Base-by-base conservation (phyloP, 2,888 invertebrate genomes). In the Eretmocerus hayati region DNA sequence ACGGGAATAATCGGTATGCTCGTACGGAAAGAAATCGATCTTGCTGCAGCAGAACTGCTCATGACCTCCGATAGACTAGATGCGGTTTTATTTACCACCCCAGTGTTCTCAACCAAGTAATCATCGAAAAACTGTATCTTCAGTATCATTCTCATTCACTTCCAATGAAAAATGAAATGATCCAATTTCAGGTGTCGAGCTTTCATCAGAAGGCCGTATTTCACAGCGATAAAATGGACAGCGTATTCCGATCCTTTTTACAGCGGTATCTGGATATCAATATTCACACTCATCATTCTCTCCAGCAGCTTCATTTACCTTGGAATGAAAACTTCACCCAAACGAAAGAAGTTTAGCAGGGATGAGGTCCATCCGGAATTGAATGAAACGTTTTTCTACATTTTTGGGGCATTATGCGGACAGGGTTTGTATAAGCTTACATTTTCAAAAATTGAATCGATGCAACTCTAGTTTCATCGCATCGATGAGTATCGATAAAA, bases 91-190 rank as follows among this genome's bases (percentile, higher is more conserved):
- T 71, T 65, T 45, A 68, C 69, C 11, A 67, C 65, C 2, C 69
- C 71, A 2, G 56, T 71, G 18, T 68, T 64, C 31, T 56, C 67
- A 4, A 63, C 69, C 1, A 69, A 64, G 68, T 67, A 58, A 42
- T n/a, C n/a, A n/a, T n/a, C n/a, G n/a, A n/a, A n/a, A n/a, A n/a
- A n/a, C n/a, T n/a, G n/a, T n/a, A n/a, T n/a, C n/a, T 21, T 31
- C 23, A 36, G 33, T 23, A 26, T 26, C 11, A 26, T 26, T 26
- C 26, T 26, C 26, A 26, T 26, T 11, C 8, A 26, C 26, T 9
- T 26, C 26, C 6, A 6, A 6, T 11, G 26, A 26, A 11, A 11
- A 11, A 44, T 23, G 15, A 11, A 22, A 36, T 16, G 8, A 2
- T 30, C 40, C 18, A 18, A 32, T 53, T 51, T 2, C 46, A 71